Evolutionary conservation across 2,797 vertebrate genomes (phyloP), one percentile per base, ranked within the genome.

Genomic region (Decapterus maruadsi): DNA sequence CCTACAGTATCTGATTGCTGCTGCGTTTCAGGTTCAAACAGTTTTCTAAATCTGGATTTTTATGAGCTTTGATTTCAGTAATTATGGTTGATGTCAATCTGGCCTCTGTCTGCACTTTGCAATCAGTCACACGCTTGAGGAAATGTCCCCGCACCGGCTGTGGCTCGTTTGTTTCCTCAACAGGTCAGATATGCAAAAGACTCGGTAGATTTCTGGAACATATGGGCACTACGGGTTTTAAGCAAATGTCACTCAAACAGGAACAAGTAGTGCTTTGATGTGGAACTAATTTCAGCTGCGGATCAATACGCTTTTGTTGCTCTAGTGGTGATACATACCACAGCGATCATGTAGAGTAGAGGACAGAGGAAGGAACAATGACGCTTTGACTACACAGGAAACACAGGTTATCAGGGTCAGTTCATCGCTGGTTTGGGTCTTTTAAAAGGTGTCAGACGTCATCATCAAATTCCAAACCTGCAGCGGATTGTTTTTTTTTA

Each of bases 1-100:
- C 11, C 9, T 43, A 62, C 8, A 7, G 6, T 1, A 43, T 54
- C 16, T n/a, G 38, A 29, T 65, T 60, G 4, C 26, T 26, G 26
- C 26, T 11, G 43, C 8, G 36, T 65, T 53, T 63, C 2, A 20
- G 16, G 58, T 31, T 46, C 53, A 75, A 53, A 6, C 3, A 1
- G 14, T 76, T 75, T 55, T 75, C 68, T 56, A 66, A 65, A 34
- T 45, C 38, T 22, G 8, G 57, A 50, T 26, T 50, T 66, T 51
- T 51, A 38, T 42, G 40, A 60, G n/a, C 48, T 45, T 68, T 38
- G 26, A 26, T 60, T 66, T 71, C 61, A 22, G 63, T 53, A 42
- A 36, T 31, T 20, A 29, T n/a, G n/a, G 14, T 13, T 58, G n/a
- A 43, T 60, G 20, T 45, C 34, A 36, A 62, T 57, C n/a, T 57